Percentiles rank a stretch among this genome's conserved stretches.
phyloP scores from a whole-genome alignment of 2,797 vertebrate species.

The Acrossocheilus fasciatus region DNA sequence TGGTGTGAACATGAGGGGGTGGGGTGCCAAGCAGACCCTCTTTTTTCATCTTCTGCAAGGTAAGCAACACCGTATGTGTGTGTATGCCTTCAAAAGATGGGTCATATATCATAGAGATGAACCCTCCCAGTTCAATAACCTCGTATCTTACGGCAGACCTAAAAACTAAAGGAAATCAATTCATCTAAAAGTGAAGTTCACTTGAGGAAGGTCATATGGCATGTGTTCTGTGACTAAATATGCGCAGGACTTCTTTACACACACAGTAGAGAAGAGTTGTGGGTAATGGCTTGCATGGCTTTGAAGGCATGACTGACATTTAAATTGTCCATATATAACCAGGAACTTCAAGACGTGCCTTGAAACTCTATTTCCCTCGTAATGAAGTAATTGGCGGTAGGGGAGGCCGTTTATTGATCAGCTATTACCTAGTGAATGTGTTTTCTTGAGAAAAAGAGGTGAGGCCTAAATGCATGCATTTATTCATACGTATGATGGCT shows the following conservation, averaged over 20 bases:
- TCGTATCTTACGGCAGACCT: slow-evolving; percentile 17
- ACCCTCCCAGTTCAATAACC: slow-evolving; percentile 47
- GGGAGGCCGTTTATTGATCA: slow-evolving; percentile 70
- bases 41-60: slow-evolving; percentile 42
- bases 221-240: slow-evolving; percentile 74
- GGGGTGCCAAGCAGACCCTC: slow-evolving; percentile 4
- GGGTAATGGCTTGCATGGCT: not conserved
- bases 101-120: slow-evolving; percentile 41
- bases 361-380: slow-evolving; percentile 63
- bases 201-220: slow-evolving; percentile 58
- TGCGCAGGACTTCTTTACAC: slow-evolving; percentile 33
- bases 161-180: slow-evolving; percentile 41
- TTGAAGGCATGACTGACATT: slow-evolving; percentile 70
- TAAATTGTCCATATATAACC: slow-evolving; percentile 71
- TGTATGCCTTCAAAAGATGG: slow-evolving; percentile 3
- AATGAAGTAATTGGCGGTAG: slow-evolving; percentile 60
- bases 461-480: slow-evolving; percentile 66
- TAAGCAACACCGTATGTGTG: slow-evolving; percentile 33
- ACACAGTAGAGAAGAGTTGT: slow-evolving; percentile 3
- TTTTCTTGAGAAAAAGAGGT: slow-evolving; percentile 69
- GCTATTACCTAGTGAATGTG: slow-evolving; percentile 64
- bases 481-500: slow-evolving; percentile 64
- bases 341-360: slow-evolving; percentile 62
- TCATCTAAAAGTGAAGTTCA: slow-evolving; percentile 41
- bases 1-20: slow-evolving; percentile 5